These are phyloP conservation scores for Dissostichus mawsoni DNA, from an alignment of 2,113 vertebrate genomes.

Conservation along the genomic window DNA sequence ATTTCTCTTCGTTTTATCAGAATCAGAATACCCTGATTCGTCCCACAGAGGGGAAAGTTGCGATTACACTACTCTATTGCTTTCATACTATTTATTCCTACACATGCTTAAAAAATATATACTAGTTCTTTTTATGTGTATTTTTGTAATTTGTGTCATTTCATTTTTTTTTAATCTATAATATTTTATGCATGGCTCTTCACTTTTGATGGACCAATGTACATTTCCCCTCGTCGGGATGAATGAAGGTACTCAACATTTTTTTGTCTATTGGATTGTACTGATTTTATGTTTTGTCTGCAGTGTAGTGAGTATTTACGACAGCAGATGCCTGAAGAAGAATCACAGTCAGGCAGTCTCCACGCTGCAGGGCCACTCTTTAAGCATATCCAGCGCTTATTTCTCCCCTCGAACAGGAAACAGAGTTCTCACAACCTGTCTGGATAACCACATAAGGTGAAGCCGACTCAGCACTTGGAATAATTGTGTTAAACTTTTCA, in stretches of 20 bases:
- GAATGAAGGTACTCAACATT: no score
- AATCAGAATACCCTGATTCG: no score
- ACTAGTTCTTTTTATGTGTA: no score
- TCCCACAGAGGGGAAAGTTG: no score
- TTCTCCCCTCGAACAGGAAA: slow-evolving; percentile 91
- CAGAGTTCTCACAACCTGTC: slow-evolving; percentile 87
- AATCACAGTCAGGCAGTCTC: slow-evolving; percentile 74
- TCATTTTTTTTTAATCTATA: no score
- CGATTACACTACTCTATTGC: no score
- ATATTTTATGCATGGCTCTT: no score
- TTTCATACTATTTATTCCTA: no score
- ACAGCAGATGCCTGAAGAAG: slow-evolving; percentile 84
- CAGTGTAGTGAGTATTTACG: slow-evolving; percentile 87
- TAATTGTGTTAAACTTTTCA: not conserved
- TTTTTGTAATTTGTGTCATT: no score
- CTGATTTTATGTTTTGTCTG: slow-evolving; percentile 19
- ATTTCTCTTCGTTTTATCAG: accelerated
- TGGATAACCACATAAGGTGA: slow-evolving; percentile 90
- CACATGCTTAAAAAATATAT: no score
- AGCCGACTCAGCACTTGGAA: not conserved
- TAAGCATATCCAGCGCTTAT: slow-evolving; percentile 86
- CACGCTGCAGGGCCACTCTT: slow-evolving; percentile 81
- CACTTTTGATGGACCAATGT: no score
- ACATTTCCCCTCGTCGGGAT: no score
- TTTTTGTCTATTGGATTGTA: not conserved